Conservation (phyloP, 1,140 invertebrate genomes). For the Andricus grossulariae region DNA sequence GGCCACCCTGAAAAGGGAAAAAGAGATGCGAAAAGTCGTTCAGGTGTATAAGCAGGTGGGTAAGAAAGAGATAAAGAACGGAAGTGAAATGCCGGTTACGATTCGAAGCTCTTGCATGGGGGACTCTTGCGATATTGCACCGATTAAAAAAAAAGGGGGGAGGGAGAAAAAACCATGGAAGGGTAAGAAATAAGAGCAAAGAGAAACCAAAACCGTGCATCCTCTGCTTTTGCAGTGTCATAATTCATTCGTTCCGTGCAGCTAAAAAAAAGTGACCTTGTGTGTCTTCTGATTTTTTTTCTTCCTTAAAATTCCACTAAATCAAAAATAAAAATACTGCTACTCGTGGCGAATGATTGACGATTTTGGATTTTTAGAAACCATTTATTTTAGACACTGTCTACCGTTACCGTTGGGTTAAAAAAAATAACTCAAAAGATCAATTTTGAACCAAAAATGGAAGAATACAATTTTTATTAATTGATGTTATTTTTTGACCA, state of each 20-base stretch:
- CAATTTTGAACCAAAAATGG: no score
- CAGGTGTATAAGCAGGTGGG: slow-evolving; percentile 7
- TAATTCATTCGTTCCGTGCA: slow-evolving; percentile 28
- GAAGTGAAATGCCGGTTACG: slow-evolving; percentile 20
- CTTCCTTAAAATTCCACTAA: neutral
- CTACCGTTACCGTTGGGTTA: no score
- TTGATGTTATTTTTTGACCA: no score
- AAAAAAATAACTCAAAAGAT: no score
- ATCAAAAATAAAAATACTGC: neutral
- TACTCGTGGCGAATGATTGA: neutral
- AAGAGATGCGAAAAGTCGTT: neutral
- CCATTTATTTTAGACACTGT: no score
- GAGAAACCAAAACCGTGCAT: slow-evolving; percentile 1
- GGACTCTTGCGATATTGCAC: slow-evolving; percentile 19
- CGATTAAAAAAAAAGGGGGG: slow-evolving; percentile 6
- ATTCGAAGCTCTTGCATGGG: slow-evolving; percentile 2
- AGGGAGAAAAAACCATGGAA: neutral
- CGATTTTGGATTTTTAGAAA: no score
- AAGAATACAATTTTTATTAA: no score
- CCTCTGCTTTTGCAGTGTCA: slow-evolving; percentile 9
- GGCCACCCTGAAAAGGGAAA: neutral
- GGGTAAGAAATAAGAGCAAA: slow-evolving; percentile 3
- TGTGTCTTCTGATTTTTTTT: neutral
- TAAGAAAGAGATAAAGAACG: slow-evolving; percentile 16
- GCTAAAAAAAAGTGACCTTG: neutral